A percentile compares a stretch with the other conserved stretches of the same genome.
phyloP scores from a whole-genome alignment of 1,140 invertebrate species.

The Eciton burchellii region DNA sequence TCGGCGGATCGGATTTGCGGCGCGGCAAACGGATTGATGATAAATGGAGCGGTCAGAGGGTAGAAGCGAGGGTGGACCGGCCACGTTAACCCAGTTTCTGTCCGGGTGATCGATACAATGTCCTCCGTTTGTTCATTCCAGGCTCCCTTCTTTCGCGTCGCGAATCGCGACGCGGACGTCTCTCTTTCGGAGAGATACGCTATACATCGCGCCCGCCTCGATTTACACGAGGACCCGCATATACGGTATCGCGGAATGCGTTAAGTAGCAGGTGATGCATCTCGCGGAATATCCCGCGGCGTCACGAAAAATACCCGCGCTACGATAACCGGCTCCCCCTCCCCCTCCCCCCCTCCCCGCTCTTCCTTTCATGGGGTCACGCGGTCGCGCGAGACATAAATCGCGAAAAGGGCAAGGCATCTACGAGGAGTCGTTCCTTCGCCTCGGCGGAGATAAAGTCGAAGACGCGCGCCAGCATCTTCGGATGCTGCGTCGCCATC shows the following conservation, averaged over 20 bases:
- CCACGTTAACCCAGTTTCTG: slow-evolving; percentile 79
- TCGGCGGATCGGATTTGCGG: slow-evolving; percentile 66
- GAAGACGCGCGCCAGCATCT: background rate
- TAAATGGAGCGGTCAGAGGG: slow-evolving; percentile 70
- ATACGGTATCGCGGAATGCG: too few species aligned
- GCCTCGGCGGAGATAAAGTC: background rate
- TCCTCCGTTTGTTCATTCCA: slow-evolving; percentile 76
- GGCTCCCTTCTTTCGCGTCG: slow-evolving; percentile 26
- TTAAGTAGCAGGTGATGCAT: too few species aligned
- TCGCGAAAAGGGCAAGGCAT: background rate
- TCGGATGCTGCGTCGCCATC: background rate
- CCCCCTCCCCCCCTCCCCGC: too few species aligned
- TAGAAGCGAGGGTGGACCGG: slow-evolving; percentile 68
- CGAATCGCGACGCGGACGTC: slow-evolving; percentile 59
- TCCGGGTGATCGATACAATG: slow-evolving; percentile 78
- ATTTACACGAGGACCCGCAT: too few species aligned
- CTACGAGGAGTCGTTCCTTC: background rate
- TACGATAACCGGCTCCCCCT: background rate
- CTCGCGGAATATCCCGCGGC: too few species aligned
- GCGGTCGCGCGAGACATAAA: background rate
- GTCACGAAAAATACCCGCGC: background rate
- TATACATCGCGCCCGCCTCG: too few species aligned
- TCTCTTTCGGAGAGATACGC: too few species aligned
- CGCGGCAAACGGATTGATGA: slow-evolving; percentile 63
- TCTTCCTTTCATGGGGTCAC: background rate